phyloP scores from a whole-genome alignment of 2,888 invertebrate species.

The Liopterus haemorrhoidalis region DNA sequence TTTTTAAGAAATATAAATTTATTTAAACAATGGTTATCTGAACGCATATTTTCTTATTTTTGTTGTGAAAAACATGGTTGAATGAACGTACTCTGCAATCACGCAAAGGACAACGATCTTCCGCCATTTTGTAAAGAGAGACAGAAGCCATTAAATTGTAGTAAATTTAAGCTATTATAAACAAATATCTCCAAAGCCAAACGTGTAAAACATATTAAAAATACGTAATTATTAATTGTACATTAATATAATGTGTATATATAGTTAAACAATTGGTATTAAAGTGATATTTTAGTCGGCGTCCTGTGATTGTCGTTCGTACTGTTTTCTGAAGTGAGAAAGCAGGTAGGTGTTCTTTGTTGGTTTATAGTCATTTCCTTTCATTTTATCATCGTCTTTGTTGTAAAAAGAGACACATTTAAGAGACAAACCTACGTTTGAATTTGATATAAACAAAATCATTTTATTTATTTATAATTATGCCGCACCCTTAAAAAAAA shows the following conservation, averaged over 20 bases:
- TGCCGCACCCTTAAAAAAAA: slow-evolving; percentile 23
- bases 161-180: slow-evolving; percentile 10
- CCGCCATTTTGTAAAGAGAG: slow-evolving; percentile 50
- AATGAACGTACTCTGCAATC: slow-evolving; percentile 8
- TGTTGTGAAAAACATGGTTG: background rate
- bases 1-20: too few relatives aligned
- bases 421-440: slow-evolving; percentile 39
- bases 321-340: slow-evolving; percentile 39
- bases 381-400: slow-evolving; percentile 48
- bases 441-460: slow-evolving; percentile 23
- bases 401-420: slow-evolving; percentile 47
- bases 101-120: slow-evolving; percentile 42
- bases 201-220: too few relatives aligned
- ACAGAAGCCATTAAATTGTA: slow-evolving; percentile 41
- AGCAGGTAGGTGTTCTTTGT: slow-evolving; percentile 47
- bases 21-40: too few relatives aligned
- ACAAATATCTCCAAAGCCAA: too few relatives aligned
- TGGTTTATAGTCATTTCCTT: slow-evolving; percentile 46
- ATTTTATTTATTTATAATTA: background rate
- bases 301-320: slow-evolving; percentile 4
- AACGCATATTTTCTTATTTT: background rate
- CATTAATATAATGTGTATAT: too few relatives aligned
- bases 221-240: too few relatives aligned
- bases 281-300: slow-evolving; percentile 9
- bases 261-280: too few relatives aligned